Conservation (phyloP, 1,140 invertebrate species). For the Lethocerus indicus region DNA sequence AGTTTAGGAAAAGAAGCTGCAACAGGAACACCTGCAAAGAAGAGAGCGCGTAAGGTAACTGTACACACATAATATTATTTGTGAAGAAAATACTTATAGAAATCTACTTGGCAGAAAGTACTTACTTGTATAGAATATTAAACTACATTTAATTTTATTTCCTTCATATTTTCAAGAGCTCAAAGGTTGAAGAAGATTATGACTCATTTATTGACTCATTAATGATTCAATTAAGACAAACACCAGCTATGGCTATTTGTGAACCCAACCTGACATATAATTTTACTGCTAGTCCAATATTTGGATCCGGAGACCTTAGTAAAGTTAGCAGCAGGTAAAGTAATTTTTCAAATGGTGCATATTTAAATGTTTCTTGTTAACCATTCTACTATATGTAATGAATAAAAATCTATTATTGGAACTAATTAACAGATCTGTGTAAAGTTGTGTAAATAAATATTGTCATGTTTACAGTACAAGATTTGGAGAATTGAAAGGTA, state of each 20-base stretch:
- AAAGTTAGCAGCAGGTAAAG: slow-evolving; percentile 46
- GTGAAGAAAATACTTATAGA: not conserved
- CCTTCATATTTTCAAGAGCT: slow-evolving; percentile 27
- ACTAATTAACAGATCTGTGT: no score
- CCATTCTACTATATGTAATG: not conserved
- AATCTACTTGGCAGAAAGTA: not conserved
- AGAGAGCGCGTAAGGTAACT: slow-evolving; percentile 51
- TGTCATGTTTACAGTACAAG: slow-evolving; percentile 36
- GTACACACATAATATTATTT: no score
- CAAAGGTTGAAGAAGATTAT: slow-evolving; percentile 78
- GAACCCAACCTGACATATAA: slow-evolving; percentile 75
- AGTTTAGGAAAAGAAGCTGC: slow-evolving; percentile 40
- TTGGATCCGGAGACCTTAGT: slow-evolving; percentile 58
- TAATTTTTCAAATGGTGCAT: not conserved
- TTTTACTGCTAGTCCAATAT: slow-evolving; percentile 60
- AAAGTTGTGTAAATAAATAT: no score
- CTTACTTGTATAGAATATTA: not conserved
- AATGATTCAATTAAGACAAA: slow-evolving; percentile 61
- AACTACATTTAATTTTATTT: not conserved
- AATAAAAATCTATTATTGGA: not conserved
- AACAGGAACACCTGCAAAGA: slow-evolving; percentile 44
- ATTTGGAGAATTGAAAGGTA: slow-evolving; percentile 56
- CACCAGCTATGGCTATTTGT: slow-evolving; percentile 69
- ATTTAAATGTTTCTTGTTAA: not conserved
- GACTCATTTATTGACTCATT: slow-evolving; percentile 78